Conservation (phyloP, 2,113 vertebrate species). For the Elachura formosa region DNA sequence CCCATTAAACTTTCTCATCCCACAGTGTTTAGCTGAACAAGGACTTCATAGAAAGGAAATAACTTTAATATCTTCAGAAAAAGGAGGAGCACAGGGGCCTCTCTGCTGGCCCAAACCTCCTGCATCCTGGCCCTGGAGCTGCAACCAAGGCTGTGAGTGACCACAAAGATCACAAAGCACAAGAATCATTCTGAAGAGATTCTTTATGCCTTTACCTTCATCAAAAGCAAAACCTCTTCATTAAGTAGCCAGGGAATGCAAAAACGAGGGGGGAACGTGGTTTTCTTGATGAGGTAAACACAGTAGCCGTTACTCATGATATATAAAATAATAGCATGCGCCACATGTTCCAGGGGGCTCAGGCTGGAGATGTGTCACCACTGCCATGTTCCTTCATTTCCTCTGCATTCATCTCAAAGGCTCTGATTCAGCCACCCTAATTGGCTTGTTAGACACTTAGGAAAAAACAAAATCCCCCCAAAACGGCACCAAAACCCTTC, state of each 20-base stretch:
- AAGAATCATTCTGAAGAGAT: neutral
- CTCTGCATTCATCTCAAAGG: constrained; percentile 23
- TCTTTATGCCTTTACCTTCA: neutral
- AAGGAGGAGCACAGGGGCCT: fast-evolving
- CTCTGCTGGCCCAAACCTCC: neutral
- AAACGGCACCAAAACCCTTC: neutral
- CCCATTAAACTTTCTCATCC: neutral
- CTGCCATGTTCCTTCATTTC: constrained; percentile 28
- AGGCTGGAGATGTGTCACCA: constrained; percentile 20
- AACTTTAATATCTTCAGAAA: fast-evolving
- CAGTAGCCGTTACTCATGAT: neutral
- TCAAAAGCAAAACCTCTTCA: neutral
- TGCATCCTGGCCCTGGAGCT: neutral
- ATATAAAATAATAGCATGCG: neutral
- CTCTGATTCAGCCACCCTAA: constrained; percentile 35
- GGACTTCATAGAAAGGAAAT: fast-evolving
- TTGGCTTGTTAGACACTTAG: neutral
- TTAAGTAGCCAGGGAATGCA: neutral
- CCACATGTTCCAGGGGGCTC: neutral
- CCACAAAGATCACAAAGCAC: neutral
- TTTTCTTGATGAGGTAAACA: constrained; percentile 22
- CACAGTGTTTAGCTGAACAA: neutral
- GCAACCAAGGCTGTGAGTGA: neutral
- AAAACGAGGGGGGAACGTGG: neutral
- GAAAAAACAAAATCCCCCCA: neutral